phyloP scores from a whole-genome alignment of 2,113 vertebrate species.

The Naja naja region DNA sequence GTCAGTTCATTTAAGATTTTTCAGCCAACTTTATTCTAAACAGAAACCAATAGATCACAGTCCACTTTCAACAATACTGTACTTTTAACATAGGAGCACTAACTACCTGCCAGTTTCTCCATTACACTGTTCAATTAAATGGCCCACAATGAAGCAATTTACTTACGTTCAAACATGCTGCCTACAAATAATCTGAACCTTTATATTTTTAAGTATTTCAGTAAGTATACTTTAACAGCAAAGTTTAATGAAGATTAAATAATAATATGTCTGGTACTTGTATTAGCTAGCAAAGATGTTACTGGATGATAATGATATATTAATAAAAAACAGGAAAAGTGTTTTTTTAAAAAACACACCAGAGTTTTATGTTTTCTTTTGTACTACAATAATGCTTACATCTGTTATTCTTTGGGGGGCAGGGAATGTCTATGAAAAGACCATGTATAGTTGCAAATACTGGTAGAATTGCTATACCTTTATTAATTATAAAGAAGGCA shows the following conservation, averaged over 20 bases:
- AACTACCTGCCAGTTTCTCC: neutral
- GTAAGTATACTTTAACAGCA: neutral
- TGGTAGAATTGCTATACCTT: neutral
- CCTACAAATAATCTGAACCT: neutral
- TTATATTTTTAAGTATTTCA: neutral
- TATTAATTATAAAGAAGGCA: neutral
- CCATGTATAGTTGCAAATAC: neutral
- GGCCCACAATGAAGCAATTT: neutral
- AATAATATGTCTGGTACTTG: neutral
- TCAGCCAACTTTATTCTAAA: neutral
- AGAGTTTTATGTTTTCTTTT: neutral
- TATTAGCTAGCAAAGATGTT: neutral
- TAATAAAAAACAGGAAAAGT: neutral
- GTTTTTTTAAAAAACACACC: neutral
- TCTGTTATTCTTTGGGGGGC: neutral
- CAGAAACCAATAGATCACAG: neutral
- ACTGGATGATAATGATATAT: neutral
- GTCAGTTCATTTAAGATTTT: neutral
- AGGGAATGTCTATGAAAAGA: neutral
- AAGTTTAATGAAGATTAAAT: neutral
- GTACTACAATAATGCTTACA: neutral
- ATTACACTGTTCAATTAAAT: neutral
- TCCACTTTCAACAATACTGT: neutral
- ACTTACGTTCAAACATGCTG: neutral
- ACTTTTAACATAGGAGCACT: neutral